A percentile compares a stretch with the other conserved stretches of the same genome.
These are phyloP conservation scores for Acronicta alni DNA, from an alignment of 2,888 invertebrate genomes.

Conservation along the genomic window DNA sequence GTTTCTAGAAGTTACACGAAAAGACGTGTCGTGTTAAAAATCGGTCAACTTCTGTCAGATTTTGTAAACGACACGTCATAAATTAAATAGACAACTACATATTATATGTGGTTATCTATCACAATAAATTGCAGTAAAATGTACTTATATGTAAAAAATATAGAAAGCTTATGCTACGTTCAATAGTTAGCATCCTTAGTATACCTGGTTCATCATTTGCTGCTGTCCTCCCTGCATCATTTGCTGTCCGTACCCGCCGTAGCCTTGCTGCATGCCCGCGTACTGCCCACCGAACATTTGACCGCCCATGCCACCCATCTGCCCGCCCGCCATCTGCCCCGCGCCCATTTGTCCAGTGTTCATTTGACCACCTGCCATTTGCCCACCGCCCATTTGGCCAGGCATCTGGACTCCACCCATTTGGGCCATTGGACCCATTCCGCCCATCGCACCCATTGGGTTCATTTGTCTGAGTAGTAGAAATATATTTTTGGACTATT, in stretches of 20 bases:
- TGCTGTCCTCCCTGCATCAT: constrained; percentile 88
- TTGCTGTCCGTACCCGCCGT: constrained; percentile 83
- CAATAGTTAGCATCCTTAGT: neutral
- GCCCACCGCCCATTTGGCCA: constrained; percentile 76
- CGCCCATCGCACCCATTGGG: constrained; percentile 73
- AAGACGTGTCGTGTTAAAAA: too few relatives aligned
- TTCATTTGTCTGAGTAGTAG: constrained; percentile 81
- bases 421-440: constrained; percentile 84
- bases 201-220: constrained; percentile 87
- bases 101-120: too few relatives aligned
- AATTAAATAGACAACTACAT: too few relatives aligned
- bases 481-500: constrained; percentile 18
- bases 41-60: too few relatives aligned
- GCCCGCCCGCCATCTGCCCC: constrained; percentile 79
- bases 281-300: constrained; percentile 91
- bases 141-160: too few relatives aligned
- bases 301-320: constrained; percentile 85
- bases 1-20: too few relatives aligned
- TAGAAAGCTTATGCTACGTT: neutral
- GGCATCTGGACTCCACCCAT: constrained; percentile 81
- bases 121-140: too few relatives aligned
- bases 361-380: constrained; percentile 79
- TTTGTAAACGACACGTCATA: too few relatives aligned
- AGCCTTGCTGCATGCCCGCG: constrained; percentile 90
- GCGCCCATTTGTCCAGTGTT: constrained; percentile 79